Conservation (phyloP, 2,113 vertebrate species). For the Rhinoderma darwinii region DNA sequence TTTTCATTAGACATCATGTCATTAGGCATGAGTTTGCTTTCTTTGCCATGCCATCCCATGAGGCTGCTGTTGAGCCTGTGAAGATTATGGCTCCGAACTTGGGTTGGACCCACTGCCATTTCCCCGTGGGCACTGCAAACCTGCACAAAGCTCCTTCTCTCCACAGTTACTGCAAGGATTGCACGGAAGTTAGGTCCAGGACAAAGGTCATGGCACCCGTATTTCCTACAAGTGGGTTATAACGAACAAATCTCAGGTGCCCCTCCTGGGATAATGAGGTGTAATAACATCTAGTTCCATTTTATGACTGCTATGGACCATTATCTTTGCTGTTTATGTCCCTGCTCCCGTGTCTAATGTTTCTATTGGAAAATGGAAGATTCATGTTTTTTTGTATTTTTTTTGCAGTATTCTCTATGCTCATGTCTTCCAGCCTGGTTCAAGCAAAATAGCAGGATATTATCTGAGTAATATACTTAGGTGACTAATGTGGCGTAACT, state of each 20-base stretch:
- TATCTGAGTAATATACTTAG: conserved; percentile 13
- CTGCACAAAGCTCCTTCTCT: no score
- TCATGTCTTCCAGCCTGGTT: not conserved
- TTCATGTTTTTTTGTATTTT: no score
- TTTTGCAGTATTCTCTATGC: not conserved
- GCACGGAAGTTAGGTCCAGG: no score
- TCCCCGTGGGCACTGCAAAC: not conserved
- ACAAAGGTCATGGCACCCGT: not conserved
- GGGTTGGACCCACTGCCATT: not conserved
- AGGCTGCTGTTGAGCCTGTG: no score
- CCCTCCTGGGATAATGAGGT: no score
- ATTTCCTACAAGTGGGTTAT: not conserved
- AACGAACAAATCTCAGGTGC: not conserved
- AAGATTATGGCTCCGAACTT: no score
- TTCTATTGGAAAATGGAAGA: no score
- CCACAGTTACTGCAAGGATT: no score
- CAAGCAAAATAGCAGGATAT: not conserved
- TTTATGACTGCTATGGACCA: not conserved
- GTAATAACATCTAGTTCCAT: no score
- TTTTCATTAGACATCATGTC: no score
- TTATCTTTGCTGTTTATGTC: not conserved
- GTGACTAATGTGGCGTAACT: not conserved
- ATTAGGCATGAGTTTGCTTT: no score
- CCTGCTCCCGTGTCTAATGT: not conserved
- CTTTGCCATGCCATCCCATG: no score